These are phyloP conservation scores for Carcinoscorpius rotundicauda DNA, from an alignment of 1,140 invertebrate species.

Conservation along the genomic window DNA sequence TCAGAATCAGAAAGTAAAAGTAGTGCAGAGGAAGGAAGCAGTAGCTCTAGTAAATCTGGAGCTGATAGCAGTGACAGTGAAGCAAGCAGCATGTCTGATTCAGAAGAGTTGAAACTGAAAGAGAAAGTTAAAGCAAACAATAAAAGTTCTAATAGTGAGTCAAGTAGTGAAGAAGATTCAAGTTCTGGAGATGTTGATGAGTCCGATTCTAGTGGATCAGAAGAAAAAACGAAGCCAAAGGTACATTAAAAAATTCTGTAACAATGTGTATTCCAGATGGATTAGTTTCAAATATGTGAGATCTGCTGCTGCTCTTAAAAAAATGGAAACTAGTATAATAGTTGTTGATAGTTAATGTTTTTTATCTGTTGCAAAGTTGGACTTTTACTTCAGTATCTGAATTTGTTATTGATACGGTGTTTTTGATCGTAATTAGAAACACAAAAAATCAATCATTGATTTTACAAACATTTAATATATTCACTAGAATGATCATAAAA, in stretches of 20 bases:
- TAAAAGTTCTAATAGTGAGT: conserved; percentile 15
- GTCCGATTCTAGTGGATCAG: conserved; percentile 2
- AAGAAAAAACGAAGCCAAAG: conserved; percentile 19
- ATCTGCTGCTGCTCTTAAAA: too few species aligned
- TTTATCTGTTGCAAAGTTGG: too few species aligned
- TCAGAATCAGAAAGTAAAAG: conserved; percentile 8
- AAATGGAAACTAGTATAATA: too few species aligned
- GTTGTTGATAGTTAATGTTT: too few species aligned
- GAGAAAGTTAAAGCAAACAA: conserved; percentile 2
- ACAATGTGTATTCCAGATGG: too few species aligned
- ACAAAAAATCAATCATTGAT: too few species aligned
- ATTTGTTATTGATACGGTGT: too few species aligned
- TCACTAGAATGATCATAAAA: too few species aligned
- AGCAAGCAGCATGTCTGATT: conserved; percentile 9
- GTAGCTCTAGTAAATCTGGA: conserved; percentile 10
- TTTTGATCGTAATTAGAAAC: too few species aligned
- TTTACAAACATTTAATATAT: too few species aligned
- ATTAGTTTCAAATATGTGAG: too few species aligned
- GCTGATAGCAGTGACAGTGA: conserved; percentile 18
- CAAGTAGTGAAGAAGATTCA: background rate
- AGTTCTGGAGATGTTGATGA: conserved; percentile 2
- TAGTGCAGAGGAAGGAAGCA: conserved; percentile 14
- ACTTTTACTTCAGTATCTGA: too few species aligned
- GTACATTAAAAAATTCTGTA: background rate
- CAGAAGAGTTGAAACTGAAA: conserved; percentile 3